Evolutionary conservation across 2,113 vertebrate genomes (phyloP), one percentile per base, ranked within the genome.

Genomic region (Xiphophorus hellerii): DNA sequence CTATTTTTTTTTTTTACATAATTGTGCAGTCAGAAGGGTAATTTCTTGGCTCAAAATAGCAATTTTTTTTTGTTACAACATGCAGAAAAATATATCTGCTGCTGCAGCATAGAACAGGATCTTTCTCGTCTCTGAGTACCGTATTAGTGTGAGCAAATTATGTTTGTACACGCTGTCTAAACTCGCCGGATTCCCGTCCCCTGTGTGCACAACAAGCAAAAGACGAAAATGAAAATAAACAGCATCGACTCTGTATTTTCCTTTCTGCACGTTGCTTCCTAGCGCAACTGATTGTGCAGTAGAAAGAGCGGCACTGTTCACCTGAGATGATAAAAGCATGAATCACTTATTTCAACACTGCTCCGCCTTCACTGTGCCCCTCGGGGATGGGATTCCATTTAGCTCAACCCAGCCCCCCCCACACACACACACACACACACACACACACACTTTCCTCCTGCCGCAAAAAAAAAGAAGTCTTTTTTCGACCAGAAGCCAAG

Each of bases 341-440:
- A 93, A 92, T 93, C 90, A 93, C 91, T 91, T 93, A 93, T 92
- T 94, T 91, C 89, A 91, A 92, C 93, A 92, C 86, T 30, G 83
- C 89, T 81, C 84, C 86, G 85, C 89, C 83, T 88, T 84, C 73
- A 78, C 85, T 60, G 35, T 87, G 84, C 89, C 92, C 84, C 76
- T 17, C 71, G 88, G 89, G 92, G 88, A 89, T 10, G 44, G 72
- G 81, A 89, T 87, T 93, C 90, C 87, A 92, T 92, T 91, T 90
- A 89, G 83, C 74, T 74, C 83, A 42, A 29, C 76, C 72, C 71
- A 30, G 3, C 30, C 73, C 81, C 37, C 27, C 73, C 35, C 5
- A 33, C 31, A 7, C 54, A 35, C 35, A 10, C 35, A 10, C 35
- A 10, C 35, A 37, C 35, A 37, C 35, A 12, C 10, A 10, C 35